A percentile compares a stretch with the other conserved stretches of the same genome.
Evolutionary conservation across 2,888 invertebrate species (phyloP).

Genomic region (Lucinisca nassula): DNA sequence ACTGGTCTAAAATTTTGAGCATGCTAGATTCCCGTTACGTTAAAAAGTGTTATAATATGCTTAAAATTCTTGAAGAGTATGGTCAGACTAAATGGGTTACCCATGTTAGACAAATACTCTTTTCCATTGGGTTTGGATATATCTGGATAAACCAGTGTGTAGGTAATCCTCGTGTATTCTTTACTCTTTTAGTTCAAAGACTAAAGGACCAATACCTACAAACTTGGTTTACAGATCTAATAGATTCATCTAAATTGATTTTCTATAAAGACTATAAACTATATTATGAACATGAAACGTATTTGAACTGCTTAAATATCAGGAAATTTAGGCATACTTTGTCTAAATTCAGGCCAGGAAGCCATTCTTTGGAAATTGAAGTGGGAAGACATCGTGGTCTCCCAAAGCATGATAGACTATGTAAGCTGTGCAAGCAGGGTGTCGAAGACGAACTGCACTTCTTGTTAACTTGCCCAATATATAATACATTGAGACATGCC

Average conservation of each 20-base stretch:
- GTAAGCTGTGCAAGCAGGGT: not conserved
- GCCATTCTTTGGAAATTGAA: slow-evolving; percentile 22
- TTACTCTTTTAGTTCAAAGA: not conserved
- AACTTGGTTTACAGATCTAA: not conserved
- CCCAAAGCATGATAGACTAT: not conserved
- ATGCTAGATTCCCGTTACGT: not conserved
- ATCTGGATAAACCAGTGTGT: not conserved
- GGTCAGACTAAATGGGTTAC: not conserved
- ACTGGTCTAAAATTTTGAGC: not conserved
- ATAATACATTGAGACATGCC: not conserved
- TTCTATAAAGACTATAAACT: not conserved
- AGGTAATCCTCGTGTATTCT: not conserved
- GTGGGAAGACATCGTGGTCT: not conserved
- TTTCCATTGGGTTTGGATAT: not conserved
- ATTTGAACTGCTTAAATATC: not conserved
- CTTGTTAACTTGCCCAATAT: not conserved
- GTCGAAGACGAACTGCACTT: not conserved
- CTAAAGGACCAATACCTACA: not conserved
- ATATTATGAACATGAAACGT: not conserved
- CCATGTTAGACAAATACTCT: not conserved
- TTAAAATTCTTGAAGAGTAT: not conserved
- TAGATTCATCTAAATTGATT: not conserved
- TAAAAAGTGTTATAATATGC: not conserved
- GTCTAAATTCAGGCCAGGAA: not conserved
- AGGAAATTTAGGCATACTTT: not conserved